Base-by-base conservation (phyloP, 1,140 invertebrate genomes). In the Drosophila chauvacae region DNA sequence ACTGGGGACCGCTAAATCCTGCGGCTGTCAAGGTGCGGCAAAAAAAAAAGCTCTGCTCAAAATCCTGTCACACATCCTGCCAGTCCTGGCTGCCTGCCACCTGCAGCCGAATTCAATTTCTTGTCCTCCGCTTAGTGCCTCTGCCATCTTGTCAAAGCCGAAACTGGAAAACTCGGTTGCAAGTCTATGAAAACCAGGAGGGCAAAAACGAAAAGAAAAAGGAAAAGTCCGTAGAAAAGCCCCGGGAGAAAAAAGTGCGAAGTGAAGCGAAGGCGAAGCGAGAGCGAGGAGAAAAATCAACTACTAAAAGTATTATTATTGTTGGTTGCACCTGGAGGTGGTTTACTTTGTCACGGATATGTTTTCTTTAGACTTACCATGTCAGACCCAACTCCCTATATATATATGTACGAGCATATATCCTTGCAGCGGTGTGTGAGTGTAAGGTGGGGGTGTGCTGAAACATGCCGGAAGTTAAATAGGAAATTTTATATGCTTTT, bases 401-500 rank as follows among this genome's bases (percentile, higher is more conserved):
- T 73, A 18, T 51, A 37, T 33, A 37, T 33, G 11, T 14, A 6
- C 5, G 28, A 42, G 18, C 26, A 23, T 50, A 30, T 23, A 28
- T 56, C 33, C 41, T 20, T 55, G 18, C 33, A 55, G 18, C 6
- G 13, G 6, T 20, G 16, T 42, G 42, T 33, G 37, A 13, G 33
- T 58, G 39, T 61, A 41, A 33, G 23, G 37, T 44, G 39, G 59
- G 33, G 72, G 66, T 63, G 45, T 79, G 66, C 64, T 73, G 71
- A 63, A 69, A 79, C 71, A 87, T 82, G 85, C 85, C 85, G 85
- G 85, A 88, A 88, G 85, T 90, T 81, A 90, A 90, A 88, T 88
- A 85, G 78, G 85, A 88, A 90, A 88, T 88, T 88, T 85, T 79
- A 88, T 88, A 88, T 90, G 85, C 85, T 88, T 90, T 90, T 88